phyloP scores from a whole-genome alignment of 2,888 invertebrate species.

The Melanostoma scalare region DNA sequence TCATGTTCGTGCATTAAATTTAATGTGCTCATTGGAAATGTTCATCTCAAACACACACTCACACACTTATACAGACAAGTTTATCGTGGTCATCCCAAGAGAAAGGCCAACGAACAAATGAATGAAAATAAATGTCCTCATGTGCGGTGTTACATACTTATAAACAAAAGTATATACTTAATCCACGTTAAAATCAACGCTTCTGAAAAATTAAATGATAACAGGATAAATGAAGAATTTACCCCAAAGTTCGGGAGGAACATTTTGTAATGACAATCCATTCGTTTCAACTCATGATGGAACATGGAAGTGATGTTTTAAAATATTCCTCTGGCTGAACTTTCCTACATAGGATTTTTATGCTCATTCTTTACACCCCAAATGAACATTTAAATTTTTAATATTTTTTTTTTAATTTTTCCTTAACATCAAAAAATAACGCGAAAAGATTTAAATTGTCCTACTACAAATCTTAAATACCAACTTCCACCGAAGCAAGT shows the following conservation, averaged over 20 bases:
- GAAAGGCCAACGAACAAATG: slow-evolving; percentile 53
- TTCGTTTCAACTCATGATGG: no score
- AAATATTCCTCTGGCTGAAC: no score
- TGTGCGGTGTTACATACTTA: slow-evolving; percentile 28
- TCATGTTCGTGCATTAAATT: slow-evolving; percentile 69
- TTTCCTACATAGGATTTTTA: no score
- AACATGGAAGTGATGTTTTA: no score
- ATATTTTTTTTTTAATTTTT: no score
- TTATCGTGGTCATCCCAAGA: slow-evolving; percentile 56
- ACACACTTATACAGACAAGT: background rate
- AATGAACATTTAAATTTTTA: no score
- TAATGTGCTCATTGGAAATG: slow-evolving; percentile 70
- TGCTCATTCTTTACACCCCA: no score
- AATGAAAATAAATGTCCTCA: slow-evolving; percentile 56
- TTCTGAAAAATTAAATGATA: slow-evolving; percentile 23
- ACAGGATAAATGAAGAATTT: slow-evolving; percentile 49
- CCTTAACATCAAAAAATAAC: no score
- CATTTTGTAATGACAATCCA: no score
- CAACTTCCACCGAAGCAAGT: no score
- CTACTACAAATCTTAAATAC: no score
- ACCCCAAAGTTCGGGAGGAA: slow-evolving; percentile 5
- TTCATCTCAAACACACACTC: slow-evolving; percentile 24
- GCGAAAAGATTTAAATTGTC: no score
- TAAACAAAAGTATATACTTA: slow-evolving; percentile 3
- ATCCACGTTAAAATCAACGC: slow-evolving; percentile 32